Evolutionary conservation across 2,888 invertebrate species (phyloP), one percentile per base, ranked within the genome.

Genomic region (Phoenoteleia sp.): DNA sequence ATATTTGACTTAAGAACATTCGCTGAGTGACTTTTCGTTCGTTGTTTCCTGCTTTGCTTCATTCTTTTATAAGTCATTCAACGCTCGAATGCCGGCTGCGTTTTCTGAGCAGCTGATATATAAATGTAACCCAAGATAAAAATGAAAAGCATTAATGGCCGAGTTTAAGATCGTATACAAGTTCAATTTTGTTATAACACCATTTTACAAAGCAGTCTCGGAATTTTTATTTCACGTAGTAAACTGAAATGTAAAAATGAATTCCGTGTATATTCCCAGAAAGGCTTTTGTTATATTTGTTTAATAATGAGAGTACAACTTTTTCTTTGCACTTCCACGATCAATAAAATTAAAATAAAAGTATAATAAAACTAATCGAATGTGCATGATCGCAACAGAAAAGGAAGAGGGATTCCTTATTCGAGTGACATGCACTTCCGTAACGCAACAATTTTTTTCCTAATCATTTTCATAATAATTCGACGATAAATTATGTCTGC

Each of bases 141-240:
- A 69, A 27, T 47, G 69, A 27, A 62, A 56, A 49, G 60, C 58
- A 77, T 77, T 77, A 77, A 67, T 67, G 60, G 58, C 64, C 29
- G 29, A 75, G 64, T 75, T 77, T 67, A 77, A 77, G 67, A 77
- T 77, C 67, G 58, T 67, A 47, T 60, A 67, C 67, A 67, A 52
- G 77, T 69, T 77, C 52, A 3, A 69, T 77, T 67, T 67, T 67
- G 36, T 67, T 58, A 42, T 60, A 77, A 49, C 27, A 39, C 39
- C 47, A 67, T 49, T 77, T 58, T 69, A 42, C 11, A 69, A 60
- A n/a, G 25, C 58, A 15, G 23, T 54, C 23, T 19, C n/a, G 45
- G 47, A 66, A 27, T 19, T 45, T 75, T 75, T 75, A 64, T 56
- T 74, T 6, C 42, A 66, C 19, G 36, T 25, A 52, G 52, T 62